Base-by-base conservation (phyloP, 2,113 vertebrate genomes). In the Labeo catla region DNA sequence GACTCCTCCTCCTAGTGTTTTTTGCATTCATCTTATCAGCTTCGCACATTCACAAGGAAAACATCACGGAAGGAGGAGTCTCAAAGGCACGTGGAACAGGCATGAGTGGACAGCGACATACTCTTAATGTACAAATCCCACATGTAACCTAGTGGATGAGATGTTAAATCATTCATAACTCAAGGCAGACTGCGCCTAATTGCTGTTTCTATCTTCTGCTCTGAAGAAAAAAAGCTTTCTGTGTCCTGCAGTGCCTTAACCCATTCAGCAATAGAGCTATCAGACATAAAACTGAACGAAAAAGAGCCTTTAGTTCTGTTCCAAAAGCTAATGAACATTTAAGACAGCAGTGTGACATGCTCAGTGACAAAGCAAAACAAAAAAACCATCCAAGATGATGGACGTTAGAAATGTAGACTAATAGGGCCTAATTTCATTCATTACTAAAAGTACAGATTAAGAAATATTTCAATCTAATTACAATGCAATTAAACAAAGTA, bases 151-250 rank as follows among this genome's bases (percentile, higher is more conserved):
- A 45, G 36, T 23, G 12, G 16, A 76, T 52, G 76, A 82, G 66
- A 74, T 43, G 36, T 45, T 86, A 59, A 86, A 86, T 84, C 66
- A 88, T 84, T 86, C 70, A 84, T 86, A 72, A 89, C 78, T 81
- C 76, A 86, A 70, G 50, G 59, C 76, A 52, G 54, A 50, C 73
- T n/a, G 50, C 15, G 50, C 57, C 52, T 59, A 74, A 83, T 61
- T 84, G 81, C 76, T 81, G 63, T 72, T n/a, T 54, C 50, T 57
- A 70, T 79, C 52, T 72, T 86, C 87, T 83, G 84, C 80, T 88
- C 74, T 47, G 21, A 83, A 50, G 61, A 85, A 77, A 68, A 84
- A 61, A 54, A 68, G 23, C 63, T 50, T 85, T 88, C 63, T 78
- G 84, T 84, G 50, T 84, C 61, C 77, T 81, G 49, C 65, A 87